Base-by-base conservation (phyloP, 1,140 invertebrate genomes). In the Bradynema listronoti region DNA sequence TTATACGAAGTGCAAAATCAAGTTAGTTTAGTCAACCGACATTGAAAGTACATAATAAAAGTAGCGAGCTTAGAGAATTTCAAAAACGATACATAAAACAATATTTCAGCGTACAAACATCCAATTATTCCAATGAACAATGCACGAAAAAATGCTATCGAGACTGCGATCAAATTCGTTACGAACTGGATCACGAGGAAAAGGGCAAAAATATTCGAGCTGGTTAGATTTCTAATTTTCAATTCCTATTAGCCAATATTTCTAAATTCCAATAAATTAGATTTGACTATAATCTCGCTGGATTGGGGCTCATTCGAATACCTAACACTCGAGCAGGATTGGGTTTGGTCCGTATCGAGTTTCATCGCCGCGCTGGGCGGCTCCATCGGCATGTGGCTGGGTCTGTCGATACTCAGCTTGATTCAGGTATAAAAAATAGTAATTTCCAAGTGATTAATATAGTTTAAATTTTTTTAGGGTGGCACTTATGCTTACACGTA, bases 261-360 rank as follows among this genome's bases (percentile, higher is more conserved):
- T n/a, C 27, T 11, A 27, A 30, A 24, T 25, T 39, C 24, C n/a
- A 53, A 25, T 58, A 4, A 41, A 39, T 7, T n/a, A 53, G 73
- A 75, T 57, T 49, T 77, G 30, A 77, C 67, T 16, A 63, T 54
- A 27, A 36, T 77, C 22, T 34, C 71, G n/a, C 61, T 77, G 9
- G 55, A 72, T 24, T 77, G 74, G 74, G 74, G 76, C 14, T 68
- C 63, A 14, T 69, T 77, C 58, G 74, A 77, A 33, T 77, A 77
- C 47, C 41, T 78, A 25, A 66, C 66, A 14, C 54, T 77, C 56
- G 68, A 78, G 27, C 74, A 77, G 53, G 52, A 55, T 4, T 75
- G 69, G 72, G 68, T 72, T 5, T 69, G 67, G 67, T 56, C 56
- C 6, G 42, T 67, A 5, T 50, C 67, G 16, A 63, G 63, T 14